Evolutionary conservation across 2,888 invertebrate genomes (phyloP).

Genomic region (Barypeithes pellucidus): DNA sequence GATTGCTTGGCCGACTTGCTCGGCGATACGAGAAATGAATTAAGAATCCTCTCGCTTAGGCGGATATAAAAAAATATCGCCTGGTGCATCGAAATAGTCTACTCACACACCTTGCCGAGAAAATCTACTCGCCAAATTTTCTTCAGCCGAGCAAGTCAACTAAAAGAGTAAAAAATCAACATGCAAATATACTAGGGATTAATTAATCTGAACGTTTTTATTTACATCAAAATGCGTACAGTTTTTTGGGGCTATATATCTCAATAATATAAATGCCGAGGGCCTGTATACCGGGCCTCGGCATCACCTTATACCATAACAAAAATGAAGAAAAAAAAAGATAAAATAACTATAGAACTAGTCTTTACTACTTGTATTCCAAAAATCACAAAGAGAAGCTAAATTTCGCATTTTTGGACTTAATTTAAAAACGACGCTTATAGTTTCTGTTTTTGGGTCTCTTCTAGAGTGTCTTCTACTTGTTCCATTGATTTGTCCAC

Average conservation of each 20-base stretch:
- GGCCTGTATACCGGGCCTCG: constrained; percentile 60
- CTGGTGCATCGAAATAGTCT: neutral
- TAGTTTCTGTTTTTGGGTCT: constrained; percentile 59
- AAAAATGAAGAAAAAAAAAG: constrained; percentile 56
- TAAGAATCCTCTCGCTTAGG: neutral
- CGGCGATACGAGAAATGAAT: neutral
- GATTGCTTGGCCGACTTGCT: constrained; percentile 38
- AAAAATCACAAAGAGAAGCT: constrained; percentile 69
- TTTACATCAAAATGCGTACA: constrained; percentile 67
- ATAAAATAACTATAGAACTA: constrained; percentile 61
- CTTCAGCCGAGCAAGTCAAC: constrained; percentile 34
- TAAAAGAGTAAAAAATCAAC: constrained; percentile 44
- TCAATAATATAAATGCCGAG: constrained; percentile 51
- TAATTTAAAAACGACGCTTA: constrained; percentile 65
- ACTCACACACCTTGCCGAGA: neutral
- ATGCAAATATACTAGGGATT: constrained; percentile 53
- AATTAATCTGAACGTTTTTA: constrained; percentile 58
- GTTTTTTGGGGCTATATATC: constrained; percentile 51
- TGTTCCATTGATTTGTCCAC: constrained; percentile 74
- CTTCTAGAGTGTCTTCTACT: constrained; percentile 62
- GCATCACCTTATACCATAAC: constrained; percentile 55
- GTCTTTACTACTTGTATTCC: constrained; percentile 66
- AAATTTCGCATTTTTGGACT: constrained; percentile 66
- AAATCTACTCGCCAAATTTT: neutral
- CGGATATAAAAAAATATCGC: neutral